phyloP scores from a whole-genome alignment of 2,888 invertebrate genomes.

The Mythimna pallens region DNA sequence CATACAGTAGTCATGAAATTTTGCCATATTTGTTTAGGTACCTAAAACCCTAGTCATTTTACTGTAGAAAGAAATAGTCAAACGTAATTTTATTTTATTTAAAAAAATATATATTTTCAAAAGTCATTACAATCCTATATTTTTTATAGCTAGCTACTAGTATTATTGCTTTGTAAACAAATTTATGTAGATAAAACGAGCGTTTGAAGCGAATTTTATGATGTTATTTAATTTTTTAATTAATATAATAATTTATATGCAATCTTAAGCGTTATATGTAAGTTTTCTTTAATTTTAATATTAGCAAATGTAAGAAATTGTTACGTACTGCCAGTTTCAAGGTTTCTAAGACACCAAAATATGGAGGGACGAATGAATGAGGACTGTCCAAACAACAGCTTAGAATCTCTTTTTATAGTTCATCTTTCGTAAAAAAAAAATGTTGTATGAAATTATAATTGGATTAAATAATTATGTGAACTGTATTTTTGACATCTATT shows the following conservation, averaged over 20 bases:
- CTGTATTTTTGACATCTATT: slow-evolving; percentile 44
- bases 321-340: slow-evolving; percentile 87
- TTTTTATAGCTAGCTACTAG: slow-evolving; percentile 69
- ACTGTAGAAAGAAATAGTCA: neutral
- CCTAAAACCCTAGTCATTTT: slow-evolving; percentile 39
- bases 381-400: slow-evolving; percentile 74
- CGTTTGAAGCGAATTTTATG: slow-evolving; percentile 82
- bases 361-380: slow-evolving; percentile 75
- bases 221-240: slow-evolving; percentile 75
- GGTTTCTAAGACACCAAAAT: slow-evolving; percentile 86
- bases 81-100: neutral
- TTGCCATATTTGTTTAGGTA: slow-evolving; percentile 33
- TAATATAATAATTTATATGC: slow-evolving; percentile 75
- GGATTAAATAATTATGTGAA: slow-evolving; percentile 50
- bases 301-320: slow-evolving; percentile 79
- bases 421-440: slow-evolving; percentile 44
- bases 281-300: slow-evolving; percentile 70
- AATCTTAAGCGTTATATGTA: slow-evolving; percentile 75
- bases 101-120: slow-evolving; percentile 19
- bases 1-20: slow-evolving; percentile 1
- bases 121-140: slow-evolving; percentile 70
- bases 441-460: slow-evolving; percentile 43
- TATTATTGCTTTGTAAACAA: slow-evolving; percentile 73
- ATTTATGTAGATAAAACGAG: slow-evolving; percentile 76
- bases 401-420: slow-evolving; percentile 63